Evolutionary conservation across 1,140 invertebrate species (phyloP), one percentile per base, ranked within the genome.

Genomic region (Drosophila lacertosa): DNA sequence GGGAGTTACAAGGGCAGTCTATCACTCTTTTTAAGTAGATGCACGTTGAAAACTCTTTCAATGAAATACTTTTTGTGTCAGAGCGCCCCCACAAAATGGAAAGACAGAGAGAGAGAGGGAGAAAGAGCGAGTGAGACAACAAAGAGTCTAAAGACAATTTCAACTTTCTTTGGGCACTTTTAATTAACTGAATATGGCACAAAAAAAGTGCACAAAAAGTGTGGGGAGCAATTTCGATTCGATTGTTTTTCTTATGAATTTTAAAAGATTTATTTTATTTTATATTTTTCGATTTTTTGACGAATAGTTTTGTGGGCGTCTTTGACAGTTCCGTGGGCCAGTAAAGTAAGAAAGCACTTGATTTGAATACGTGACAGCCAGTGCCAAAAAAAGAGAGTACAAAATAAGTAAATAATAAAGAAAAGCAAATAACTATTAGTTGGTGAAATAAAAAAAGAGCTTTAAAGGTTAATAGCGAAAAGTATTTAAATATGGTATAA

Each of bases 161-260:
- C 51, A 77, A 86, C 82, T 86, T 86, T 86, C 81, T 86, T 76
- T 73, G 40, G 44, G 53, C 74, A 76, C 74, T 73, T 77, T 88
- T 86, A 86, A 88, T 86, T 86, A 82, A 88, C 82, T 62, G 70
- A 71, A 79, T 72, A 67, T 53, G 70, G 51, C 59, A 59, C n/a
- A n/a, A n/a, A n/a, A n/a, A 65, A 66, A 67, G 35, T 55, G 54
- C 47, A 57, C 6, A 53, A 18, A 53, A 18, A 45, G 57, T 76
- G 50, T 48, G 33, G 39, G 44, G 37, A 18, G 26, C 10, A 54
- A 55, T 35, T 65, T 18, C n/a, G n/a, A 45, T 67, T 53, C 50
- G 35, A 59, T 62, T 57, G 32, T 57, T 63, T 66, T 66, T 51
- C 45, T 13, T 48, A 44, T 62, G 37, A 57, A 54, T 11, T 62